phyloP scores from a whole-genome alignment of 2,113 vertebrate genomes.

The Xenopus laevis region DNA sequence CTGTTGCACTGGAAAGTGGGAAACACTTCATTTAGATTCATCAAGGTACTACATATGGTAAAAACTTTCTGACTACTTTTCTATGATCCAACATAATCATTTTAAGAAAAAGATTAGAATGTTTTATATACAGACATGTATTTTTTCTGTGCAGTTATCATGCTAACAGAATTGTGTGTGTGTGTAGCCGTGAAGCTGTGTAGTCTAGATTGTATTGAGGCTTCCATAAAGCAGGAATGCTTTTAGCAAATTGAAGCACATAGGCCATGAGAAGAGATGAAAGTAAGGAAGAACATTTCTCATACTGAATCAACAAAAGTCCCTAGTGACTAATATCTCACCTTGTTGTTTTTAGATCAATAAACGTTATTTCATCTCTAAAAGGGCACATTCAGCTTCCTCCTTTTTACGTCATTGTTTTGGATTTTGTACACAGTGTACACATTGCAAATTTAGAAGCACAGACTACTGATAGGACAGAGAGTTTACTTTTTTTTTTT shows the following conservation, averaged over 20 bases:
- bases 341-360: constrained; percentile 29
- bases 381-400: constrained; percentile 5
- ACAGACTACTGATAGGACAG: constrained; percentile 12
- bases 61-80: too few relatives aligned
- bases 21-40: too few relatives aligned
- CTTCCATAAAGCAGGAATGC: constrained; percentile 26
- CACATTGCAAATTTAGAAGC: constrained; percentile 8
- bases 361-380: constrained; percentile 20
- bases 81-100: too few relatives aligned
- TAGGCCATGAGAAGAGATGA: constrained; percentile 21
- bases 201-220: constrained; percentile 11
- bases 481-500: not conserved
- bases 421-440: constrained; percentile 23
- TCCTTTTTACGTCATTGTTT: constrained; percentile 18
- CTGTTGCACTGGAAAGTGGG: too few relatives aligned
- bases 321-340: constrained; percentile 22
- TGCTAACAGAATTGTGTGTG: too few relatives aligned
- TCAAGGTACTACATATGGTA: too few relatives aligned
- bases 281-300: constrained; percentile 21
- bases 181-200: not conserved
- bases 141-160: too few relatives aligned
- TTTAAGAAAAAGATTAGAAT: too few relatives aligned
- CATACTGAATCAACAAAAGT: constrained; percentile 2
- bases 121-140: too few relatives aligned
- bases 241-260: constrained; percentile 35